Base-by-base conservation (phyloP, 2,888 invertebrate species). In the Rhopalosiphum nymphaeae region DNA sequence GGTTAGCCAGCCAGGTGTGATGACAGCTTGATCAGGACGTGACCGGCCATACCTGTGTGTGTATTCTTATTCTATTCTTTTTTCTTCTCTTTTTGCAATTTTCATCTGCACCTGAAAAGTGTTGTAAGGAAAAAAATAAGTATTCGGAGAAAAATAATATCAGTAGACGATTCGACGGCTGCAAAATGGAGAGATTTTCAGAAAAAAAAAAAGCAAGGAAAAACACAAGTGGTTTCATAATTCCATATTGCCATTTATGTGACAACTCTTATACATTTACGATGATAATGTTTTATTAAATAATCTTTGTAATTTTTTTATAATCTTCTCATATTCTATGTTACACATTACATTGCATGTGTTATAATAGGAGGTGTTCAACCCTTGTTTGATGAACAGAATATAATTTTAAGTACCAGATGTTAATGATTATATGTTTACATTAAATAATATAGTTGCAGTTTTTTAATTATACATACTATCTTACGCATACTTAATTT, bases 71-170 rank as follows among this genome's bases (percentile, higher is more conserved):
- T 61, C 13, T 56, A 56, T 84, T n/a, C 13, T 78, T 78, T 91
- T 91, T 56, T 61, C 57, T 89, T 42, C 5, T 57, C 29, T 29
- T 67, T 29, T 87, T 11, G 67, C 61, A 49, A 92, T 92, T 92
- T 92, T 92, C 61, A 87, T 87, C 67, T 67, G 61, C 87, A 88
- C 87, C 92, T 92, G 92, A 92, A 92, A 92, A 92, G 46, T 88
- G 36, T 92, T 67, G 53, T 10, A 46, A 25, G 26, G 61, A 57
- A 86, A 91, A 86, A 84, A 88, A 49, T 85, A 26, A n/a, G 36
- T 87, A 49, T 92, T 92, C 87, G 86, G 61, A 92, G 86, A 92
- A 92, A 92, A 92, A 46, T 61, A 49, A 67, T 67, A 53, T 13
- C n/a, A n/a, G 92, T 78, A 53, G 67, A 88, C 92, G 26, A 67